Evolutionary conservation across 1,140 invertebrate genomes (phyloP).

Genomic region (Drosophila prosaltans): DNA sequence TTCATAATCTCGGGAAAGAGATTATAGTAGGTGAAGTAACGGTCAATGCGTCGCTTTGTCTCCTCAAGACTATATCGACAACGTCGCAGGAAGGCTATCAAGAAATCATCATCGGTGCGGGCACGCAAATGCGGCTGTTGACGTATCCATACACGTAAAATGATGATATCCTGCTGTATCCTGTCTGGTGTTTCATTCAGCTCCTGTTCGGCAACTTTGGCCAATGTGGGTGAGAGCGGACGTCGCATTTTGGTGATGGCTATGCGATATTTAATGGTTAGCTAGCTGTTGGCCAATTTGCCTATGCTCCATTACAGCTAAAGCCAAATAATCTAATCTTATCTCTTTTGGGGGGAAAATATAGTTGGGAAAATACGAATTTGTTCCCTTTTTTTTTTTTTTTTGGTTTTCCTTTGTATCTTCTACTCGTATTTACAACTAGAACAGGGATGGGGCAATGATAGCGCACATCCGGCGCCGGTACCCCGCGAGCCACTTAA

Average conservation of each 20-base stretch:
- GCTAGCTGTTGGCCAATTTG: conserved; percentile 43
- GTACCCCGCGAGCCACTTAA: conserved; percentile 64
- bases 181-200: conserved; percentile 86
- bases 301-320: conserved; percentile 46
- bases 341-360: conserved; percentile 16
- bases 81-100: conserved; percentile 86
- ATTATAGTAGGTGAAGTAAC: conserved; percentile 86
- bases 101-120: conserved; percentile 85
- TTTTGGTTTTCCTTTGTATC: conserved; percentile 11
- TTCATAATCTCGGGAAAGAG: conserved; percentile 85
- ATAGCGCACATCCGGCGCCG: conserved; percentile 70
- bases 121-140: conserved; percentile 86
- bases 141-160: conserved; percentile 87
- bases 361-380: conserved; percentile 53
- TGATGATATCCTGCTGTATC: conserved; percentile 85
- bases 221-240: conserved; percentile 81
- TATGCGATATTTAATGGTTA: conserved; percentile 47
- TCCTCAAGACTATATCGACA: conserved; percentile 88
- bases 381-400: not conserved
- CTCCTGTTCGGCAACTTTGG: conserved; percentile 84
- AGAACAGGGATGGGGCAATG: conserved; percentile 23
- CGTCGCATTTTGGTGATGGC: conserved; percentile 71
- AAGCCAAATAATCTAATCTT: conserved; percentile 46
- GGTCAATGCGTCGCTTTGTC: conserved; percentile 87
- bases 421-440: conserved; percentile 46